Conservation (phyloP, 2,888 invertebrate species). For the Sepiola atlantica region DNA sequence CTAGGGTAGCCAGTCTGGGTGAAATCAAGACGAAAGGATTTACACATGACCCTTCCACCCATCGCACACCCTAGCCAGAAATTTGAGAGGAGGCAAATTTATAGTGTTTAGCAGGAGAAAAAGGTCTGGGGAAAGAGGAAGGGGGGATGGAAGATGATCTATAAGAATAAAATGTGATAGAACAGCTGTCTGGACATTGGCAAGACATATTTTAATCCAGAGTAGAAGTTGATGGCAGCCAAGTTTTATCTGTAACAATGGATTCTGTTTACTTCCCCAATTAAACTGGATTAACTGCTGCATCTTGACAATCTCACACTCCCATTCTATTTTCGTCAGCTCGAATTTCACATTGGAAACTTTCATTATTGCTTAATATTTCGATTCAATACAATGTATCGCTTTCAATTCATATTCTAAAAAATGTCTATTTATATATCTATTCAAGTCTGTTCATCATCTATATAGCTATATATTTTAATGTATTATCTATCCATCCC, state of each 20-base stretch:
- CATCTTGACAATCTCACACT: neutral
- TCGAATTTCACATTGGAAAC: too few relatives aligned
- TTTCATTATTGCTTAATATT: too few relatives aligned
- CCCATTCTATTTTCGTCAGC: neutral
- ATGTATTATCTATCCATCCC: neutral
- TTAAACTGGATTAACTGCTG: neutral
- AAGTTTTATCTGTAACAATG: neutral
- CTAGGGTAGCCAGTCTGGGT: neutral
- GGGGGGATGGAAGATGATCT: neutral
- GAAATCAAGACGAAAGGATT: neutral
- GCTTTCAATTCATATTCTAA: too few relatives aligned
- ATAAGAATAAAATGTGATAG: neutral
- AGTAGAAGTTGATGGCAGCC: neutral
- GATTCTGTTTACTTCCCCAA: neutral
- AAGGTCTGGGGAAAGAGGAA: neutral
- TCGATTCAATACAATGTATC: too few relatives aligned
- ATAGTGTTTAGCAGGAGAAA: neutral
- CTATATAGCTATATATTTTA: neutral
- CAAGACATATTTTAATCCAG: neutral
- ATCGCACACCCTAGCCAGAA: neutral
- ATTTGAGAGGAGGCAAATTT: neutral
- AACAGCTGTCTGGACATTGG: neutral
- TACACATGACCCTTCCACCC: neutral
- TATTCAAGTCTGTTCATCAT: neutral
- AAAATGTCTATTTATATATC: neutral